Evolutionary conservation across 2,888 invertebrate genomes (phyloP).

Genomic region (Ceriagrion tenellum): DNA sequence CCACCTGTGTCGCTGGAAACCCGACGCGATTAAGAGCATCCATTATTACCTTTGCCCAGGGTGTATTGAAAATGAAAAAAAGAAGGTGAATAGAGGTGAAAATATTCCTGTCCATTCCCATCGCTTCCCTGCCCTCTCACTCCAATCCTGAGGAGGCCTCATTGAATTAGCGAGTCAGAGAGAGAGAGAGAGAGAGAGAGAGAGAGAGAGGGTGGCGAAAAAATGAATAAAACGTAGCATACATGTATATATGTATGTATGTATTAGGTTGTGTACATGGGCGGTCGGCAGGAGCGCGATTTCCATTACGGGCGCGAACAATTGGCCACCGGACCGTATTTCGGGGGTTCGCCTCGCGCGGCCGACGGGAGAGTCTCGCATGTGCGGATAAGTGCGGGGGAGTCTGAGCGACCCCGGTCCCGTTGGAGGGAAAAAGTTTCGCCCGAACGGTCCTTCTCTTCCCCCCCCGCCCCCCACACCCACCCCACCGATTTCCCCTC

Average conservation of each 20-base stretch:
- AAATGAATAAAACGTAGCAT: not conserved
- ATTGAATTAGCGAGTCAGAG: constrained; percentile 35
- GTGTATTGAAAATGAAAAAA: constrained; percentile 1
- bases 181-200: too few species aligned
- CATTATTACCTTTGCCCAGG: not conserved
- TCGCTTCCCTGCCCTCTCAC: not conserved
- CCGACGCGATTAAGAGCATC: not conserved
- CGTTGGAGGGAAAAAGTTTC: constrained; percentile 32
- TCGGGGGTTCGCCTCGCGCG: not conserved
- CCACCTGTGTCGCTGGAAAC: not conserved
- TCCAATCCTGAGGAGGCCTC: not conserved
- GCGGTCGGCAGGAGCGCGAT: not conserved
- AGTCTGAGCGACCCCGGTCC: not conserved
- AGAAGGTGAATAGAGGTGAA: not conserved
- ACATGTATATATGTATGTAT: not conserved
- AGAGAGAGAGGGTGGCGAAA: not conserved
- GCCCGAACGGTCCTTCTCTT: not conserved
- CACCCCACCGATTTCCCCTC: not conserved
- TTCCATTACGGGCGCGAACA: constrained; percentile 30
- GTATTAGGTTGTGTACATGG: not conserved
- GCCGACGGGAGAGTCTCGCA: not conserved
- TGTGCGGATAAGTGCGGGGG: constrained; percentile 26
- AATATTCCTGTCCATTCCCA: not conserved
- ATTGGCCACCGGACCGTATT: not conserved
- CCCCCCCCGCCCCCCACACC: not conserved